Evolutionary conservation across 2,113 vertebrate species (phyloP).

Genomic region (Oreochromis spilurus): DNA sequence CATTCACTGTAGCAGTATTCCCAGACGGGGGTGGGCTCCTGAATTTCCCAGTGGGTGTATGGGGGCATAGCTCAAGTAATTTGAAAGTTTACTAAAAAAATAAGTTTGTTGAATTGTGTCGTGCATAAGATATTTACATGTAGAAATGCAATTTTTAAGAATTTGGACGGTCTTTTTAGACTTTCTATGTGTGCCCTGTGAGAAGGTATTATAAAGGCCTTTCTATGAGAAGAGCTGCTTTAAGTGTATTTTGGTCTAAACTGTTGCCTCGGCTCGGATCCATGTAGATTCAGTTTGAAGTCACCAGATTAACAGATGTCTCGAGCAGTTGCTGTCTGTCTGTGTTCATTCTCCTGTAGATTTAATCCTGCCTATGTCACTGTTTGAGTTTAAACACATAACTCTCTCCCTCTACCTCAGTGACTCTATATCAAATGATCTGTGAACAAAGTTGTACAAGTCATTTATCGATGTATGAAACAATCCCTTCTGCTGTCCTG

Average conservation of each 20-base stretch:
- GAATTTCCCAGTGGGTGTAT: neutral
- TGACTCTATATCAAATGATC: neutral
- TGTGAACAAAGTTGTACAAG: neutral
- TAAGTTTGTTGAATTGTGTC: neutral
- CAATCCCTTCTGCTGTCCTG: neutral
- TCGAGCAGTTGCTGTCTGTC: neutral
- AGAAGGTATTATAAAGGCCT: neutral
- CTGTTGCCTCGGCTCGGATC: neutral
- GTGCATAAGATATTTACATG: neutral
- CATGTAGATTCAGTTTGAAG: neutral
- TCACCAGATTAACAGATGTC: neutral
- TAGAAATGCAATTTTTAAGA: neutral
- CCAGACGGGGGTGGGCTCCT: neutral
- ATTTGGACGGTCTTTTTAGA: neutral
- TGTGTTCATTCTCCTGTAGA: neutral
- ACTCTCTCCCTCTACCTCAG: neutral
- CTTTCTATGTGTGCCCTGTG: neutral
- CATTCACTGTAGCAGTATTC: neutral
- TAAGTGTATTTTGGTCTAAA: neutral
- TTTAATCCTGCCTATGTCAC: neutral
- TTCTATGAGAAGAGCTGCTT: neutral
- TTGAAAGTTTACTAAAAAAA: neutral
- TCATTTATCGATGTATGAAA: neutral
- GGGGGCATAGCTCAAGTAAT: neutral
- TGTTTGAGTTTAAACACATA: neutral